Evolutionary conservation across 2,113 vertebrate genomes (phyloP).

Genomic region (Patagioenas fasciata): DNA sequence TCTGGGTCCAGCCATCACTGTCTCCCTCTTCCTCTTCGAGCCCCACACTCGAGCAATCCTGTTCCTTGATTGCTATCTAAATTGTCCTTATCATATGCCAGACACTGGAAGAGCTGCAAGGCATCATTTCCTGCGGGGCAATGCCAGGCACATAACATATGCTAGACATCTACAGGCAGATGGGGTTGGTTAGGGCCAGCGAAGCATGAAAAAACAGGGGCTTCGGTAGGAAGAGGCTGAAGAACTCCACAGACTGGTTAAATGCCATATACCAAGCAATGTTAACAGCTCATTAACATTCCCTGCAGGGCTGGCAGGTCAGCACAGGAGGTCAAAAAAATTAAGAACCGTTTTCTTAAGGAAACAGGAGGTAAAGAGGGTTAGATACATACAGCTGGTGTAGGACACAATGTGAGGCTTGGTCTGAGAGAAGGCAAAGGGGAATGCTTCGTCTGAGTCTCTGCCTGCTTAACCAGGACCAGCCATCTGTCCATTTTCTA

Average conservation of each 20-base stretch:
- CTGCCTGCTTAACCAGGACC: conserved; percentile 66
- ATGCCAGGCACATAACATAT: conserved; percentile 69
- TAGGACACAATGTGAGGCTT: conserved; percentile 1
- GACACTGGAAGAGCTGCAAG: conserved; percentile 44
- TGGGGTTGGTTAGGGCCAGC: conserved; percentile 54
- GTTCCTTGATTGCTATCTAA: conserved; percentile 55
- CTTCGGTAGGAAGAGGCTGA: conserved; percentile 37
- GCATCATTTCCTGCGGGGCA: conserved; percentile 56
- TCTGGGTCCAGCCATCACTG: not conserved
- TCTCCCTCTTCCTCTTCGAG: conserved; percentile 32
- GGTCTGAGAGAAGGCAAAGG: conserved; percentile 50
- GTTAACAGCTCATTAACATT: conserved; percentile 66
- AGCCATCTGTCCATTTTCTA: conserved; percentile 74
- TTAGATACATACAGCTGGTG: not conserved
- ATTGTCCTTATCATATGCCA: conserved; percentile 57
- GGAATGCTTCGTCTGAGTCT: conserved; percentile 34
- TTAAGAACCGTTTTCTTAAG: conserved; percentile 55
- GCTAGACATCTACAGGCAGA: conserved; percentile 62
- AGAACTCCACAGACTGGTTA: conserved; percentile 34
- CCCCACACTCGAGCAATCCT: not conserved
- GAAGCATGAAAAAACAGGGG: conserved; percentile 30
- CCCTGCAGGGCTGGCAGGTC: conserved; percentile 45
- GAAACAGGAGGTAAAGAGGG: conserved; percentile 40
- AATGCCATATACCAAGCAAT: conserved; percentile 16
- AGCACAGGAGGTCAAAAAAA: conserved; percentile 56